Evolutionary conservation across 2,113 vertebrate genomes (phyloP).

Genomic region (Hippocampus barbouri): DNA sequence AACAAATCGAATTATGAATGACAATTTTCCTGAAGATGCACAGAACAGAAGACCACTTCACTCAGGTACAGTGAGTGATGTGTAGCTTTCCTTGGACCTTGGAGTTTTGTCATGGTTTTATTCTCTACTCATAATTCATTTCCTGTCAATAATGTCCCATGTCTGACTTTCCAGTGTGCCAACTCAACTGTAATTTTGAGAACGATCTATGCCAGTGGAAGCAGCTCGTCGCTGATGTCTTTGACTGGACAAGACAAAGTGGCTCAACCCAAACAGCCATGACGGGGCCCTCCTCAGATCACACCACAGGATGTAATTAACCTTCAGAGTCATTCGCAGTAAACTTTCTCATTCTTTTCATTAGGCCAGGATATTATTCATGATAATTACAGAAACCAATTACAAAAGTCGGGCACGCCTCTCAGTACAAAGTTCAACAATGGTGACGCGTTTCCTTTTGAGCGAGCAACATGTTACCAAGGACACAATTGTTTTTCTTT

Average conservation of each 20-base stretch:
- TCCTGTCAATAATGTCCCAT: neutral
- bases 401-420: neutral
- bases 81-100: neutral
- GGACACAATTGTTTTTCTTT: too few species aligned
- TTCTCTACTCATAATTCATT: neutral
- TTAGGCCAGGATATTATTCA: neutral
- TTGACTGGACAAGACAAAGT: constrained; percentile 45
- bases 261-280: constrained; percentile 30
- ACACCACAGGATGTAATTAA: constrained; percentile 53
- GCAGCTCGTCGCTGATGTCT: constrained; percentile 32
- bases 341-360: neutral
- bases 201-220: constrained; percentile 39
- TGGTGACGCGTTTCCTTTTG: too few species aligned
- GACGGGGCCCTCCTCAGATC: constrained; percentile 47
- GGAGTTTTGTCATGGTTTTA: too few species aligned
- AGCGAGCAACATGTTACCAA: too few species aligned
- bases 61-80: constrained; percentile 12
- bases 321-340: neutral
- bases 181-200: constrained; percentile 43
- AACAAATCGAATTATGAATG: neutral
- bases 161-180: constrained; percentile 24
- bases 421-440: neutral
- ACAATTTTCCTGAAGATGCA: constrained; percentile 5
- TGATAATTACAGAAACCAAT: neutral
- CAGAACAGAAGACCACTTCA: neutral